A percentile compares a stretch with the other conserved stretches of the same genome.
These are phyloP conservation scores for Phenacoccus solenopsis DNA, from an alignment of 1,140 invertebrate genomes.

Conservation along the genomic window DNA sequence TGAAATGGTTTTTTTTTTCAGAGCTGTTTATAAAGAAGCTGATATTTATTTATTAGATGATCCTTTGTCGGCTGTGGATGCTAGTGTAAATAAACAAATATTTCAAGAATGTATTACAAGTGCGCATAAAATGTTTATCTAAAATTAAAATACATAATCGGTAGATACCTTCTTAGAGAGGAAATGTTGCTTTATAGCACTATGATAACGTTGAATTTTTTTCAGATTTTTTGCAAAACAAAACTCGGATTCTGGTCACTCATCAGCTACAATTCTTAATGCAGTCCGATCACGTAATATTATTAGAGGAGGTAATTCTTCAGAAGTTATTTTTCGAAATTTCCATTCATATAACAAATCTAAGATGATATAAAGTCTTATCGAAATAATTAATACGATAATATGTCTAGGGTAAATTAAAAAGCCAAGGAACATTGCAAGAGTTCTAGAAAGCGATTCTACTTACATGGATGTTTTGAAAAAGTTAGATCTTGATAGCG, in stretches of 20 bases:
- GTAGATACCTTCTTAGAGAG: no score
- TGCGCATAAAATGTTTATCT: neutral
- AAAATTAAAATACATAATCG: no score
- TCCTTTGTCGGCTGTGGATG: conserved; percentile 65
- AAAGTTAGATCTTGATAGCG: neutral
- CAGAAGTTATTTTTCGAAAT: no score
- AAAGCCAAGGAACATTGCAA: neutral
- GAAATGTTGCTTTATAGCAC: no score
- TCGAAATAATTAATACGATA: no score
- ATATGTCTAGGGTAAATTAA: neutral
- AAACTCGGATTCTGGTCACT: conserved; percentile 54
- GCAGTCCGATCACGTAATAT: neutral
- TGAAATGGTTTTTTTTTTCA: conserved; percentile 23
- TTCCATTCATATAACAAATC: no score
- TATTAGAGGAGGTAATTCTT: neutral
- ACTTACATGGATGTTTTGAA: neutral
- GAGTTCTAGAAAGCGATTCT: neutral
- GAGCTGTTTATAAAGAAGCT: conserved; percentile 65
- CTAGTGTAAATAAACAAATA: conserved; percentile 51
- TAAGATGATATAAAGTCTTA: no score
- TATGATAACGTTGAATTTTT: no score
- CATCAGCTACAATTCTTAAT: conserved; percentile 39
- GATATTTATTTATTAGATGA: conserved; percentile 75
- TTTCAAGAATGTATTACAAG: conserved; percentile 50
- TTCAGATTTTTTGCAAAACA: conserved; percentile 37